A percentile compares a stretch with the other conserved stretches of the same genome.
Conservation (phyloP, 2,888 invertebrate genomes). For the Galerucella nymphaeae region DNA sequence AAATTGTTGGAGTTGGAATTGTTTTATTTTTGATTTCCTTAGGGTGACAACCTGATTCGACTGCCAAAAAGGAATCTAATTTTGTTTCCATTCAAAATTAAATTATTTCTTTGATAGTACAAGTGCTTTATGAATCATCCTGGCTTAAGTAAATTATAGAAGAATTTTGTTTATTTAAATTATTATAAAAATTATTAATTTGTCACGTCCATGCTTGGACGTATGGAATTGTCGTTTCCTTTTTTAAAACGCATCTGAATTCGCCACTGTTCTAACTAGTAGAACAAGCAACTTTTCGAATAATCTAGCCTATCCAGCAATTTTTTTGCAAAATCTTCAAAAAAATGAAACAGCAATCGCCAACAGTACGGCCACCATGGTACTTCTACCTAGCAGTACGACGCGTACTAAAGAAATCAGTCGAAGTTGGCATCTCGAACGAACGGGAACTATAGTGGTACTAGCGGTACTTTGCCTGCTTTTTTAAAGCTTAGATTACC, state of each 20-base stretch:
- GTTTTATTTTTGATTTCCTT: too few relatives aligned
- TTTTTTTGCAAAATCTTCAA: slow-evolving; percentile 37
- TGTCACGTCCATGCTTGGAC: too few relatives aligned
- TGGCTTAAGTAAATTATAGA: too few relatives aligned
- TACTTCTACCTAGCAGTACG: slow-evolving; percentile 29
- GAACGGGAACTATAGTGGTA: slow-evolving; percentile 53
- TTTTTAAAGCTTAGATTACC: slow-evolving; percentile 51
- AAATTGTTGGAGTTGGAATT: too few relatives aligned
- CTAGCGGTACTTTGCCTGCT: slow-evolving; percentile 56
- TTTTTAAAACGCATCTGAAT: neutral
- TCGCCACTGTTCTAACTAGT: neutral
- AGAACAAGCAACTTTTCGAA: neutral
- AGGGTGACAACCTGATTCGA: too few relatives aligned
- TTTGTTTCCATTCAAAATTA: too few relatives aligned
- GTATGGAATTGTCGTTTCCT: too few relatives aligned
- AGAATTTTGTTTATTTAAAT: too few relatives aligned
- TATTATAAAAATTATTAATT: too few relatives aligned
- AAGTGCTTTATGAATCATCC: too few relatives aligned
- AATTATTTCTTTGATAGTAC: too few relatives aligned
- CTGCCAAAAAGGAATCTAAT: too few relatives aligned
- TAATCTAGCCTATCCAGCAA: slow-evolving; percentile 19
- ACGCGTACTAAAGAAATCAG: slow-evolving; percentile 54
- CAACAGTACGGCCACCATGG: slow-evolving; percentile 10
- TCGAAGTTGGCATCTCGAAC: slow-evolving; percentile 54
- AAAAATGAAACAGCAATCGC: slow-evolving; percentile 25